Conservation (phyloP, 2,113 vertebrate species). For the Sturnira hondurensis region DNA sequence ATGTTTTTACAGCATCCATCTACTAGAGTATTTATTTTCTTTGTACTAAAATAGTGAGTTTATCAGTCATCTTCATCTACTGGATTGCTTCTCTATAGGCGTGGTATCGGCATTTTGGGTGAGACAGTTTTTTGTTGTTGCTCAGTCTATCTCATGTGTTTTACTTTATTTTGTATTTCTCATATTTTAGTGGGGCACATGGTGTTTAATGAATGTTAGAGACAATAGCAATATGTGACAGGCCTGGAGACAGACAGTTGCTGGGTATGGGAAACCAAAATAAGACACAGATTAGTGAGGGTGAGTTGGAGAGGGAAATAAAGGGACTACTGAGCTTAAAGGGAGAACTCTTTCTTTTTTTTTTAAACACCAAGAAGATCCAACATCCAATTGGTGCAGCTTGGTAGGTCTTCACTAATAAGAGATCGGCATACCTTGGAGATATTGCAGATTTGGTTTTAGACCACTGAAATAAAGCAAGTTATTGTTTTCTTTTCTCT, state of each 20-base stretch:
- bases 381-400: neutral
- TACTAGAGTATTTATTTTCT: neutral
- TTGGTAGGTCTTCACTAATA: neutral
- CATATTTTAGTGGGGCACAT: neutral
- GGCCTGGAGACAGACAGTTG: neutral
- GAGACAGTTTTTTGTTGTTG: neutral
- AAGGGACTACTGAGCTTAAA: neutral
- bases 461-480: neutral
- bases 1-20: neutral
- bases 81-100: neutral
- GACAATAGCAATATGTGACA: neutral
- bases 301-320: neutral
- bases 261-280: neutral
- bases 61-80: neutral
- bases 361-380: neutral
- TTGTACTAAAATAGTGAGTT: neutral
- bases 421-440: neutral
- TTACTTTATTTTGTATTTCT: neutral
- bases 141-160: neutral
- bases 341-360: neutral
- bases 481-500: too few relatives aligned
- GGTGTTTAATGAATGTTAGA: neutral
- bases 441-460: neutral
- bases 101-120: neutral
- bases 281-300: neutral